Conservation (phyloP, 2,113 vertebrate species). For the Nycticebus coucang region DNA sequence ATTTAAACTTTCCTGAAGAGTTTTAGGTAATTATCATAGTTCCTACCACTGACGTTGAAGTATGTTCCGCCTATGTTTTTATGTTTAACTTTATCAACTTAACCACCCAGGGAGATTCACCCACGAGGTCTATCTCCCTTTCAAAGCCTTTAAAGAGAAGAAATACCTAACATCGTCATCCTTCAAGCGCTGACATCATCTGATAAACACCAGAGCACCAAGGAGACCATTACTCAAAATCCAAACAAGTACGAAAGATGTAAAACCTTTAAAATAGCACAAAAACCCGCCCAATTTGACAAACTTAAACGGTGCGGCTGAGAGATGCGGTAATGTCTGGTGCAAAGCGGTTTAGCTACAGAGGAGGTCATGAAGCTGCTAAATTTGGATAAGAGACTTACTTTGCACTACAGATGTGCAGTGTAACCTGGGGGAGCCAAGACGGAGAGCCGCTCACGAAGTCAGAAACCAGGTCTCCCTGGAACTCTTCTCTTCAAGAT, state of each 20-base stretch:
- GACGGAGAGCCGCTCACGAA: neutral
- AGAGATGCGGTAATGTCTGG: slow-evolving; percentile 68
- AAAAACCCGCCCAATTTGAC: slow-evolving; percentile 45
- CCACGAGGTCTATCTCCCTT: neutral
- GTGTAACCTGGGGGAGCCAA: neutral
- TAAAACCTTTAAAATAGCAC: slow-evolving; percentile 6
- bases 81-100: slow-evolving; percentile 19
- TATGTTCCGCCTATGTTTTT: neutral
- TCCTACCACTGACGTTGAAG: neutral
- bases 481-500: neutral
- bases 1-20: neutral
- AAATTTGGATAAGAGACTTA: slow-evolving; percentile 31
- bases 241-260: slow-evolving; percentile 70
- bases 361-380: slow-evolving; percentile 61
- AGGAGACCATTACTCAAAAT: slow-evolving; percentile 73
- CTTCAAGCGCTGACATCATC: slow-evolving; percentile 66
- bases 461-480: neutral
- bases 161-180: slow-evolving; percentile 66
- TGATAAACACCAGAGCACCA: slow-evolving; percentile 70
- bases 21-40: slow-evolving; percentile 16
- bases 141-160: slow-evolving; percentile 51
- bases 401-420: slow-evolving; percentile 14
- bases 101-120: neutral
- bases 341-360: slow-evolving; percentile 46
- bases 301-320: slow-evolving; percentile 27